Evolutionary conservation across 1,140 invertebrate species (phyloP), one percentile per base, ranked within the genome.

Genomic region (Brachionus paranguensis): DNA sequence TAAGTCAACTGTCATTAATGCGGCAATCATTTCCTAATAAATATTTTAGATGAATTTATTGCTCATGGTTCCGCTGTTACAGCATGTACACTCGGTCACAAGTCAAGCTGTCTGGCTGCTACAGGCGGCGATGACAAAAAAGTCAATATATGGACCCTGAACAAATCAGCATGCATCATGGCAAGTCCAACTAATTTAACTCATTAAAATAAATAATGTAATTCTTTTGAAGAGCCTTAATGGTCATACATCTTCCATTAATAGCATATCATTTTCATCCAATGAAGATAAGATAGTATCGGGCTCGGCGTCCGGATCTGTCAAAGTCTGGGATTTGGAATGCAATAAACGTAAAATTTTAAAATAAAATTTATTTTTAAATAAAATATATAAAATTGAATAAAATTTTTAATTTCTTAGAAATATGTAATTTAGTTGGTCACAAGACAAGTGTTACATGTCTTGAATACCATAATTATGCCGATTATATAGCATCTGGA

Each of bases 51-150:
- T 91, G 95, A 96, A 88, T 95, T 96, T 90, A 91, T 92, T 79
- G 95, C 95, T 65, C 95, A 97, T 90, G 92, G 92, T 84, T 92
- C 93, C 84, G 94, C 94, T 90, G 94, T 97, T 84, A 96, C 95
- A 87, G 96, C 95, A 87, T 89, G 96, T 85, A 93, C 95, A 27
- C 91, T 97, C 88, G 95, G 96, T 64, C 93, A 94, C 87, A 96
- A 96, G 89, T 96, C 95, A 29, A 94, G 94, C 45, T 90, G 94
- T 86, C 96, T 98, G 70, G 92, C 98, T 88, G 96, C 95, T 65
- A 98, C 96, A 86, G 96, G 96, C 72, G 96, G 96, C 85, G 95
- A 96, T 89, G 97, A 98, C 90, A 95, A 95, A 89, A 97, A 97
- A 91, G 96, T 98, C 64, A 99, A 99, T 88, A 89, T 98, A 85